Evolutionary conservation across 1,140 invertebrate species (phyloP), one percentile per base, ranked within the genome.

Genomic region (Elysia chlorotica): DNA sequence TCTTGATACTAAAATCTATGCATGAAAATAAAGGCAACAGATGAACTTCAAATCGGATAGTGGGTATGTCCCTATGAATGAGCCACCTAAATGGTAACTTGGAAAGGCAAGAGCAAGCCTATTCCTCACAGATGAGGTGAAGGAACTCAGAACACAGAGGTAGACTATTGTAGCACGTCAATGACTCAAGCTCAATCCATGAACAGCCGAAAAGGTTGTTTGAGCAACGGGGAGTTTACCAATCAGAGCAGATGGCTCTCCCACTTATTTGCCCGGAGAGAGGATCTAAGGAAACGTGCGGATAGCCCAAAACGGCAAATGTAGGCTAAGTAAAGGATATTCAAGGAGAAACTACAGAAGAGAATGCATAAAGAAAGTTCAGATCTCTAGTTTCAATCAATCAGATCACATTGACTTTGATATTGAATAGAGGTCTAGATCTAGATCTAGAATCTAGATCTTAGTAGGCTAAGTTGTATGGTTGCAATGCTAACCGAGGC

Each of bases 151-250:
- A 62, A 17, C 28, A 33, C 33, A 62, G 59, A 62, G 59, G 59
- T 62, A 17, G 1, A 62, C 33, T 62, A 62, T 21, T 62, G 59
- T 62, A 35, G 59, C 59, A 62, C 31, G 31, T 35, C 59, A 62
- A 62, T 62, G 59, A 62, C 59, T 62, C 59, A 62, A 62, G 59
- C 59, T 35, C 59, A 62, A 31, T 62, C 59, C 59, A 62, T 62
- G 59, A 62, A 62, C 59, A 62, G 59, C 59, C 59, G 17, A 35
- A 23, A 31, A 62, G 59, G 59, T 33, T 62, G 59, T 62, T 62
- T 62, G 59, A 35, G 59, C 23, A 35, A 62, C 37, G 59, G 59
- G 59, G 21, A 35, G 37, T 23, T n/a, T 35, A 2, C 2, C 1
- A 19, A 62, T 19, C 2, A 35, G 59, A 4, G 37, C 17, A 2